Conservation (phyloP, 2,113 vertebrate species). For the Hylia prasina region DNA sequence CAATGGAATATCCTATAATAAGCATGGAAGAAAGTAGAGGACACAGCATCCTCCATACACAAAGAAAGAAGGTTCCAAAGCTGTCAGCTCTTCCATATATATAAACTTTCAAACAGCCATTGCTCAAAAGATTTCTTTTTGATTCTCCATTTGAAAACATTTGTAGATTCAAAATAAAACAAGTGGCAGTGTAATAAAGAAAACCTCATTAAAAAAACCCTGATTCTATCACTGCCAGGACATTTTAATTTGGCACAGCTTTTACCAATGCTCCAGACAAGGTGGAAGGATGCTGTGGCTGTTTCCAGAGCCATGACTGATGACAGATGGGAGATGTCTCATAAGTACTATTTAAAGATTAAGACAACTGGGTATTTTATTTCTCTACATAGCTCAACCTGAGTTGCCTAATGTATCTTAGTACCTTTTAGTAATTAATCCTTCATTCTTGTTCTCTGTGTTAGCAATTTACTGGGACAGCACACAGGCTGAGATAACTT, state of each 20-base stretch:
- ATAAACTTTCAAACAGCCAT: background rate
- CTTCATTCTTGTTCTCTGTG: background rate
- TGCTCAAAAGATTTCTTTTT: background rate
- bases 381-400: background rate
- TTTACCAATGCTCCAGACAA: background rate
- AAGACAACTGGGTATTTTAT: background rate
- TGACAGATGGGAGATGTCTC: background rate
- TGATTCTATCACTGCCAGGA: rapidly evolving
- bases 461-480: background rate
- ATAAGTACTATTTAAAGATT: background rate
- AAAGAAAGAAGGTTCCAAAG: background rate
- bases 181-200: background rate
- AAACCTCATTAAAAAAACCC: rapidly evolving
- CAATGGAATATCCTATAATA: background rate
- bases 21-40: background rate
- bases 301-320: background rate
- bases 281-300: background rate
- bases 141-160: background rate
- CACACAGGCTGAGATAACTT: background rate
- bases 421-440: background rate
- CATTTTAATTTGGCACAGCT: background rate
- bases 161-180: background rate
- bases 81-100: background rate
- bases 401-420: background rate
- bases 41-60: background rate